Evolutionary conservation across 1,140 invertebrate species (phyloP), one percentile per base, ranked within the genome.

Genomic region (Papilio xuthus): DNA sequence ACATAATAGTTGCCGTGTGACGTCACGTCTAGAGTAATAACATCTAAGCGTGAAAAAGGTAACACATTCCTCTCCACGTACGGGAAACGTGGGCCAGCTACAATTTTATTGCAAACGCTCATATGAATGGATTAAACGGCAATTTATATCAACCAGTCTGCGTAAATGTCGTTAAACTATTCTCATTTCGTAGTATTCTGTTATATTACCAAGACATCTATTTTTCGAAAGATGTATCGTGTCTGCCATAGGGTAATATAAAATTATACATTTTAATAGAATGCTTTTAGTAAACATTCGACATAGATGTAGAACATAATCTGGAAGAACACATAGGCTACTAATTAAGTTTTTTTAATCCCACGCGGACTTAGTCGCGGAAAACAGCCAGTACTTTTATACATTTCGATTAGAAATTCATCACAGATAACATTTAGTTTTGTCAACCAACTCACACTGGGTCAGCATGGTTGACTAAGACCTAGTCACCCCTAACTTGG

Each of bases 101-200:
- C 50, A 60, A 37, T 72, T 72, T 72, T 75, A 75, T 75, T 75
- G 73, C 73, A 56, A 73, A 73, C 20, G 42, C 2, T 72, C 10
- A 37, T 56, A 75, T 75, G 47, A 74, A 75, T 75, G 50, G 18
- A 75, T 75, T 75, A 75, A 60, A 75, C 71, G 42, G n/a, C 71
- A 42, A 73, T 73, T 73, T 73, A 28, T 73, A 50, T 73, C 20
- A 26, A 41, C 47, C 42, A 23, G 8, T 50, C 20, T 23, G 4
- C 32, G 4, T 42, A 41, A 41, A 42, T 23, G 32, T 26, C 60
- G 12, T 32, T 18, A 67, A 60, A 60, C 23, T 60, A 71, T 4
- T 71, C 42, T 23, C 18, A 42, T 71, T 71, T 32, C 9, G 37
- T 37, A 23, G 60, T 26, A 63, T 26, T 13, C 67, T 70, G 15